Evolutionary conservation across 37 sponge, comb jelly and placozoan species (phyloP).

Genomic region (Halichondria panicea): DNA sequence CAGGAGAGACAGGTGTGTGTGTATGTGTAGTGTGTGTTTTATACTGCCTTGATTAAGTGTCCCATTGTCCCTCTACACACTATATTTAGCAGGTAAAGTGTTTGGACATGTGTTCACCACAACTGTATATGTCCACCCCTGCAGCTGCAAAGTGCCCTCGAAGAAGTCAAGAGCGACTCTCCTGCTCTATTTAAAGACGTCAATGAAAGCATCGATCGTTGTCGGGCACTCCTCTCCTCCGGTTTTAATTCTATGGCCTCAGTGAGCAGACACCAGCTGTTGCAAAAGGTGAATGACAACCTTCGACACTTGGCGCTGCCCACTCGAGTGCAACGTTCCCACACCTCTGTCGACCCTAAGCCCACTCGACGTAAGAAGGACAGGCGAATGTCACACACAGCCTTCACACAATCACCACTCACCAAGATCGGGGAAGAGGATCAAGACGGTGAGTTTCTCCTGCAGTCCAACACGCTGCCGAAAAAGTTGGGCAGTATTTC

Average conservation of each 20-base stretch:
- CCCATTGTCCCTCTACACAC: neutral
- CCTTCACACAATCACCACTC: neutral
- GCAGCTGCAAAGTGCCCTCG: slow-evolving; percentile 13
- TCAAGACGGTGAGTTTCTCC: neutral
- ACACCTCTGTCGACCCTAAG: neutral
- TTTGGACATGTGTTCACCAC: neutral
- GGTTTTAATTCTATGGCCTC: neutral
- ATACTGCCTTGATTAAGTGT: neutral
- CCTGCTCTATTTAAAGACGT: slow-evolving; percentile 22
- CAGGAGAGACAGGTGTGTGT: slow-evolving; percentile 23
- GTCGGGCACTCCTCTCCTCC: neutral
- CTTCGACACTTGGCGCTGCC: slow-evolving; percentile 3
- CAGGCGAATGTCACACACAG: neutral
- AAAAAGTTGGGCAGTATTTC: no score
- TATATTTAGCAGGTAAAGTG: neutral
- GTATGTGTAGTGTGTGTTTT: neutral
- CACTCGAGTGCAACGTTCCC: slow-evolving; percentile 1
- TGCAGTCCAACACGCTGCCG: neutral
- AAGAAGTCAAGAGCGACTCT: slow-evolving; percentile 19
- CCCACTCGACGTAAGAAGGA: neutral
- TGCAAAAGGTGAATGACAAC: slow-evolving; percentile 10
- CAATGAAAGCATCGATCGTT: slow-evolving; percentile 19
- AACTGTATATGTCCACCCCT: neutral
- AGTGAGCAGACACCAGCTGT: slow-evolving; percentile 6
- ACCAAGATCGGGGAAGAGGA: slow-evolving; percentile 10